A percentile compares a stretch with the other conserved stretches of the same genome.
Evolutionary conservation across 2,797 vertebrate species (phyloP).

Genomic region (Rhinoraja longicauda): DNA sequence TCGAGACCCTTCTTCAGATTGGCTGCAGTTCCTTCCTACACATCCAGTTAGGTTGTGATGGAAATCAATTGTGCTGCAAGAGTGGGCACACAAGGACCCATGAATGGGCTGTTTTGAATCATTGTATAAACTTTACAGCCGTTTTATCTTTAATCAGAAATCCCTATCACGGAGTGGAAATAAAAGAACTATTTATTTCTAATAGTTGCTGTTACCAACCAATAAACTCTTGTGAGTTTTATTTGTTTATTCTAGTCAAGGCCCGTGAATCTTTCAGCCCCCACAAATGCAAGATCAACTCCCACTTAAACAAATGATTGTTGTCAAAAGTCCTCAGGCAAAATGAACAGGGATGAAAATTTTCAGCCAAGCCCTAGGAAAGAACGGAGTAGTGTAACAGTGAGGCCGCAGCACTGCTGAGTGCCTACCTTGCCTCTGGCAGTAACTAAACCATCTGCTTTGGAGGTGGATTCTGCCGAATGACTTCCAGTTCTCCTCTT

Average conservation of each 20-base stretch:
- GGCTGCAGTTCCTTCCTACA: no score
- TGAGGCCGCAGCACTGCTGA: neutral
- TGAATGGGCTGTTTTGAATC: no score
- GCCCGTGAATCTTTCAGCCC: neutral
- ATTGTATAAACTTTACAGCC: no score
- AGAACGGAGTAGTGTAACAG: neutral
- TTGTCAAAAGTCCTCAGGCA: neutral
- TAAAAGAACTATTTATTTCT: neutral
- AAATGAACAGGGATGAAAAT: neutral
- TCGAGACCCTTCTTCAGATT: no score
- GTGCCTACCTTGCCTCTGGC: neutral
- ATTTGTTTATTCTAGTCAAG: neutral
- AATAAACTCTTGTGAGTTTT: neutral
- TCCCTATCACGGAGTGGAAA: neutral
- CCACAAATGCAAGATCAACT: neutral
- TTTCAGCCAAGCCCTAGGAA: neutral
- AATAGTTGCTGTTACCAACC: neutral
- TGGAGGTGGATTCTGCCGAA: neutral
- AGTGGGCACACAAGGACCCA: no score
- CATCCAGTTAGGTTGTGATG: no score
- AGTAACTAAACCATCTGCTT: neutral
- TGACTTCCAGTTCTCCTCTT: neutral
- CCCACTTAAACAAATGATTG: neutral
- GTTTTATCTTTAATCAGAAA: neutral
- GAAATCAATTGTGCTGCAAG: no score